Conservation (phyloP, 2,888 invertebrate genomes). For the Cryptocheilus praepositus region DNA sequence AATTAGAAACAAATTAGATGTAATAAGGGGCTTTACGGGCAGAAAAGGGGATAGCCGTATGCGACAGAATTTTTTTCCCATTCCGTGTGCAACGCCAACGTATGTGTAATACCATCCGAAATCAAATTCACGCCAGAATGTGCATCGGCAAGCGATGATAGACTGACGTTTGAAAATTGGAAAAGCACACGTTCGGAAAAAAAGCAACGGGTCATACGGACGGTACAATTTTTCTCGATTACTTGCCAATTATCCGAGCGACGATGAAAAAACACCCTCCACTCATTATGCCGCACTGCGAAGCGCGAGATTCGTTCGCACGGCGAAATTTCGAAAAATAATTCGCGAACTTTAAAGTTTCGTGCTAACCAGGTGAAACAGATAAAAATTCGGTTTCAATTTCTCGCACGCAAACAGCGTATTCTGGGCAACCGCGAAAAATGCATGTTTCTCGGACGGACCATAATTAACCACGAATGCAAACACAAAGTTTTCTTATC, state of each 20-base stretch:
- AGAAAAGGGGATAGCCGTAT: constrained; percentile 11
- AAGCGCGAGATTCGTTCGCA: too few species aligned
- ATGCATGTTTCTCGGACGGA: too few species aligned
- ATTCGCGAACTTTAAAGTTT: too few species aligned
- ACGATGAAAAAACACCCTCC: neutral
- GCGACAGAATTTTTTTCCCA: neutral
- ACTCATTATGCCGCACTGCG: neutral
- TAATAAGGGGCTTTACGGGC: constrained; percentile 28
- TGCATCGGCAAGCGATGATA: constrained; percentile 12
- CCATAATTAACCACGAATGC: too few species aligned
- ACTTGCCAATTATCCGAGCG: constrained; percentile 8
- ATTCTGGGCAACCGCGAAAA: too few species aligned
- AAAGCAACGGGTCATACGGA: neutral
- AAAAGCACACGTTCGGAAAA: constrained; percentile 19
- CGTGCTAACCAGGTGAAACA: too few species aligned
- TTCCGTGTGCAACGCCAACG: neutral
- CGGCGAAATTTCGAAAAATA: too few species aligned
- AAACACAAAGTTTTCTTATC: too few species aligned
- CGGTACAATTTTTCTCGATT: neutral
- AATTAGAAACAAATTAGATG: constrained; percentile 47
- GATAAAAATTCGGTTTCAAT: too few species aligned
- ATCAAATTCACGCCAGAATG: constrained; percentile 28
- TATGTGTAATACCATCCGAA: constrained; percentile 17
- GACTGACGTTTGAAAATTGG: constrained; percentile 38
- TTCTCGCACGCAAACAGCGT: too few species aligned